A percentile compares a stretch with the other conserved stretches of the same genome.
Conservation (phyloP, 2,797 vertebrate species). For the Sardinella longiceps region DNA sequence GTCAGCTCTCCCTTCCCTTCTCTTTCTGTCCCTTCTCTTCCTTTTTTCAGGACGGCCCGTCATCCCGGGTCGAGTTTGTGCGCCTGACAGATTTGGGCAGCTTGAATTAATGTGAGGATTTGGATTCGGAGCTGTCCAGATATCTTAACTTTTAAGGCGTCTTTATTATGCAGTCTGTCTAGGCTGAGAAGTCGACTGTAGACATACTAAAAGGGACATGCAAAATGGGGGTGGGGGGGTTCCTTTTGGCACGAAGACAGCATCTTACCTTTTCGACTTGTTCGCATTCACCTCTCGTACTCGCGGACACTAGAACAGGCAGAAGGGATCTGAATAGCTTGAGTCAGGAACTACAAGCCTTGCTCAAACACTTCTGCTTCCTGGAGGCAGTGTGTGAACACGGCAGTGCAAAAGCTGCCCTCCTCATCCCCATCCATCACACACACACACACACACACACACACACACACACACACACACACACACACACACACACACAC, state of each 20-base stretch:
- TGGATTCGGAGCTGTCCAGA: neutral
- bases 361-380: slow-evolving; percentile 14
- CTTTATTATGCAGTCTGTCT: neutral
- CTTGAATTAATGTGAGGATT: neutral
- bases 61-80: neutral
- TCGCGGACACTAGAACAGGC: neutral
- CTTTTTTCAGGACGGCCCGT: neutral
- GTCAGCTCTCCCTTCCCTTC: neutral
- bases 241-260: neutral
- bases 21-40: neutral
- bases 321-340: neutral
- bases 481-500: slow-evolving; percentile 21
- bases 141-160: neutral
- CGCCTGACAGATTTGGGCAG: neutral
- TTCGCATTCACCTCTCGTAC: neutral
- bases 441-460: slow-evolving; percentile 50
- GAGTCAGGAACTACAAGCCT: neutral
- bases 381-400: slow-evolving; percentile 13
- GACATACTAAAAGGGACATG: neutral
- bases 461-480: neutral
- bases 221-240: too few species aligned
- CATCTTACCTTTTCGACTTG: neutral
- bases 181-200: neutral
- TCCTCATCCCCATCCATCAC: slow-evolving; percentile 19
- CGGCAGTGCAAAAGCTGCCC: neutral